A percentile compares a stretch with the other conserved stretches of the same genome.
Conservation (phyloP, 2,797 vertebrate genomes). For the Phataginus tricuspis region DNA sequence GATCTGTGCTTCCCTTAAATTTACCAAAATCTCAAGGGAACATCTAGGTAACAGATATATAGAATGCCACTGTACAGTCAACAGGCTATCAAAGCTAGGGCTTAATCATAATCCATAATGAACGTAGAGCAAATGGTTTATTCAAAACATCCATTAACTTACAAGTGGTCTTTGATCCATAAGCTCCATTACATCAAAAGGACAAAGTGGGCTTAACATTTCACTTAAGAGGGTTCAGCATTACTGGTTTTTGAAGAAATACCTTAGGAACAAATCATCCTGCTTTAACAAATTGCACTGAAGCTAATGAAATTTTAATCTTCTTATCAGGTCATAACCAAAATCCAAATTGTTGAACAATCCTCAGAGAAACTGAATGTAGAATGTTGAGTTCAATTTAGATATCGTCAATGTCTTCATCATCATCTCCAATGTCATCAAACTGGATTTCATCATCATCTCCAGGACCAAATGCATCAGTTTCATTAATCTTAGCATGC, state of each 20-base stretch:
- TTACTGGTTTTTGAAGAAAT: slow-evolving; percentile 87
- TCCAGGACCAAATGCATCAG: no score
- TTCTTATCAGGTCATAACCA: slow-evolving; percentile 84
- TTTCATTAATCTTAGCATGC: no score
- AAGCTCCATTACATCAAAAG: slow-evolving; percentile 80
- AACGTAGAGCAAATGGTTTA: slow-evolving; percentile 83
- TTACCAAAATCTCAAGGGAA: slow-evolving; percentile 83
- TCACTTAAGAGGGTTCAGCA: slow-evolving; percentile 82
- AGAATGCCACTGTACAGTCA: slow-evolving; percentile 81
- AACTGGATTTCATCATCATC: no score
- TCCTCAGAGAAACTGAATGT: slow-evolving; percentile 86
- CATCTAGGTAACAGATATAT: slow-evolving; percentile 77
- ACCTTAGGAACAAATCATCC: slow-evolving; percentile 86
- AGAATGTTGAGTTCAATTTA: slow-evolving; percentile 84
- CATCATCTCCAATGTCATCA: no score
- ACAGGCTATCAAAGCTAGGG: slow-evolving; percentile 78
- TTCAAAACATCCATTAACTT: slow-evolving; percentile 84
- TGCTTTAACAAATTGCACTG: slow-evolving; percentile 86
- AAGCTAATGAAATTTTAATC: slow-evolving; percentile 85
- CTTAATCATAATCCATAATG: slow-evolving; percentile 82
- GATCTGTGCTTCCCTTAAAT: slow-evolving; percentile 77
- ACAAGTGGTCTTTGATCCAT: slow-evolving; percentile 80
- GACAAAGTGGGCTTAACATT: slow-evolving; percentile 82
- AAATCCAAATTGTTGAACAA: slow-evolving; percentile 84
- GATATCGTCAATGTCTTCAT: slow-evolving; percentile 67